Percentiles rank a stretch among this genome's conserved stretches.
Evolutionary conservation across 2,797 vertebrate species (phyloP).

Genomic region (Cynodonichthys magdalenae): DNA sequence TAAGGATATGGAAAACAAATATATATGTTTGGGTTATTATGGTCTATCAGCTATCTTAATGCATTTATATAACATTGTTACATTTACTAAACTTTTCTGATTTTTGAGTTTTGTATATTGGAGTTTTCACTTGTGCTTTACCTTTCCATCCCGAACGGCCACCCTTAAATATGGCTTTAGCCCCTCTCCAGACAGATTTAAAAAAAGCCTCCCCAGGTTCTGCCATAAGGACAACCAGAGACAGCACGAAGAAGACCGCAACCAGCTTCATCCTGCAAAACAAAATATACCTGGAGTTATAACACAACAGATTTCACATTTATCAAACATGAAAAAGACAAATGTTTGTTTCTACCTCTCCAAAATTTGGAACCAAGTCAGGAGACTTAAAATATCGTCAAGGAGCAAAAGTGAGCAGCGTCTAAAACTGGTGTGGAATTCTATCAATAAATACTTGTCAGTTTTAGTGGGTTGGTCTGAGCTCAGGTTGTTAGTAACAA

Average conservation of each 20-base stretch:
- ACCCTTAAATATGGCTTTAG: neutral
- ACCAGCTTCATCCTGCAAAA: slow-evolving; percentile 38
- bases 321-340: neutral
- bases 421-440: neutral
- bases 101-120: neutral
- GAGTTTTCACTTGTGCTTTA: slow-evolving; percentile 4
- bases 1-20: too few species aligned
- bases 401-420: neutral
- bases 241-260: slow-evolving; percentile 18
- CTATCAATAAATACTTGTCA: neutral
- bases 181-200: rapidly evolving
- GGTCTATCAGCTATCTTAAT: too few species aligned
- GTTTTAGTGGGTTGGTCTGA: neutral
- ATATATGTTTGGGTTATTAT: neutral
- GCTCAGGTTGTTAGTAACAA: neutral
- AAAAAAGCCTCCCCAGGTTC: slow-evolving; percentile 24
- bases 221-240: slow-evolving; percentile 30
- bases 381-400: too few species aligned
- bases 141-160: neutral
- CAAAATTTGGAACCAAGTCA: too few species aligned
- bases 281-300: neutral
- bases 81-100: neutral
- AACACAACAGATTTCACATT: too few species aligned
- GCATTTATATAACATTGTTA: neutral
- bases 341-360: slow-evolving; percentile 1